Evolutionary conservation across 2,888 invertebrate genomes (phyloP).

Genomic region (Ormia ochracea): DNA sequence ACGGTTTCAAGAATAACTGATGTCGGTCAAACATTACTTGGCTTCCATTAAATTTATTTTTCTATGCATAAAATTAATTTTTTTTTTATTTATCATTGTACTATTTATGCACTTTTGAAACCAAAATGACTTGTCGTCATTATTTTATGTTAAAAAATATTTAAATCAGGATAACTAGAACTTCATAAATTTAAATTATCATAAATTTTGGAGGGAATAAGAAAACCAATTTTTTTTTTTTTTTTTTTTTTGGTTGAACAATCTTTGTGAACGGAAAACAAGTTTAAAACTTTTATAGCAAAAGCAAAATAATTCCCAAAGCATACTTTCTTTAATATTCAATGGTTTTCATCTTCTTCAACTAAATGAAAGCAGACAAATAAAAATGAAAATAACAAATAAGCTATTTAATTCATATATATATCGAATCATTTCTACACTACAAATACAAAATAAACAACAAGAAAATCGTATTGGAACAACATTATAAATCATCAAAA

Average conservation of each 20-base stretch:
- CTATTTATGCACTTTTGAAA: not conserved
- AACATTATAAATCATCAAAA: too few species aligned
- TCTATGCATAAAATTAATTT: too few species aligned
- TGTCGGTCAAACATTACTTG: too few species aligned
- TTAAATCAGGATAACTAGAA: too few species aligned
- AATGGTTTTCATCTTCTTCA: not conserved
- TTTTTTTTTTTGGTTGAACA: not conserved
- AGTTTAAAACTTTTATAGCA: not conserved
- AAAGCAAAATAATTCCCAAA: constrained; percentile 9
- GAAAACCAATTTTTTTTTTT: not conserved
- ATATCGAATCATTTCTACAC: not conserved
- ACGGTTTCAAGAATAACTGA: too few species aligned
- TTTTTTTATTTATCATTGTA: too few species aligned
- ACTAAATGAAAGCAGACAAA: not conserved
- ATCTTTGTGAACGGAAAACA: not conserved
- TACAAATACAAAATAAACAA: not conserved
- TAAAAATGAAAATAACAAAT: not conserved
- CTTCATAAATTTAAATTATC: not conserved
- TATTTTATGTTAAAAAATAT: not conserved
- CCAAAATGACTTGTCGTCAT: not conserved
- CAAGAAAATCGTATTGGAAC: too few species aligned
- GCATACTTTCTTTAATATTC: not conserved
- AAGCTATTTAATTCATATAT: not conserved
- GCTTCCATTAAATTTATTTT: too few species aligned
- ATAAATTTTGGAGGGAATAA: not conserved